Percentiles rank a stretch among this genome's conserved stretches.
Conservation (phyloP, 2,113 vertebrate species). For the Pardalotus punctatus region DNA sequence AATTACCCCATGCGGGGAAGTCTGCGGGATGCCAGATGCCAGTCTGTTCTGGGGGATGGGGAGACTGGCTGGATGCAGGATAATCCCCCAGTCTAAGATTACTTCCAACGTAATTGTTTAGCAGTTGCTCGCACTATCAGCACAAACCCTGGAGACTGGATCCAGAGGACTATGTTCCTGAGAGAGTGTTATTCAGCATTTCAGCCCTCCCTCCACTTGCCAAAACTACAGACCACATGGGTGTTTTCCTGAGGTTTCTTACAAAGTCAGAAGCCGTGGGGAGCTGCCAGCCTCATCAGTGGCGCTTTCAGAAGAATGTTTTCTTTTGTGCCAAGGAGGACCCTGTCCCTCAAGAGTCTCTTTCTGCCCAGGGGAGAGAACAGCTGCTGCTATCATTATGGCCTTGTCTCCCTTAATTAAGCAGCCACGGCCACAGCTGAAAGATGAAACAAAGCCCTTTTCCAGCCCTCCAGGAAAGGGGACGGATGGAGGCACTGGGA, state of each 20-base stretch:
- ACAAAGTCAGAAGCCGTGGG: neutral
- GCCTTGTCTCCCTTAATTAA: constrained; percentile 50
- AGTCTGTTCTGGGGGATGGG: constrained; percentile 4
- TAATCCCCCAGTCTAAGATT: constrained; percentile 52
- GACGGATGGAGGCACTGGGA: neutral
- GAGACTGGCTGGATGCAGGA: neutral
- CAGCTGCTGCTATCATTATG: constrained; percentile 32
- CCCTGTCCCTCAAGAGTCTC: neutral
- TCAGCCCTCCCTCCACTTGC: neutral
- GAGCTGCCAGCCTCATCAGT: neutral
- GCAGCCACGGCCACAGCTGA: neutral
- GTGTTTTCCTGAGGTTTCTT: neutral
- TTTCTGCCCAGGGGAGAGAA: neutral
- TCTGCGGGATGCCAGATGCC: constrained; percentile 36
- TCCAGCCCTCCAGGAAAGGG: neutral
- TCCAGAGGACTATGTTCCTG: neutral
- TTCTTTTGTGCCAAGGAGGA: neutral
- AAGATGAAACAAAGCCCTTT: constrained; percentile 15
- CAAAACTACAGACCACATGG: neutral
- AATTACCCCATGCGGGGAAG: neutral
- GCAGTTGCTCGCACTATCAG: neutral
- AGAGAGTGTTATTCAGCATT: neutral
- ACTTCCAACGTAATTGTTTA: constrained; percentile 30
- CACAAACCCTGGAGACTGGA: neutral
- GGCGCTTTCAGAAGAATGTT: neutral